Conservation (phyloP, 2,113 vertebrate species). For the Thalassoma bifasciatum region DNA sequence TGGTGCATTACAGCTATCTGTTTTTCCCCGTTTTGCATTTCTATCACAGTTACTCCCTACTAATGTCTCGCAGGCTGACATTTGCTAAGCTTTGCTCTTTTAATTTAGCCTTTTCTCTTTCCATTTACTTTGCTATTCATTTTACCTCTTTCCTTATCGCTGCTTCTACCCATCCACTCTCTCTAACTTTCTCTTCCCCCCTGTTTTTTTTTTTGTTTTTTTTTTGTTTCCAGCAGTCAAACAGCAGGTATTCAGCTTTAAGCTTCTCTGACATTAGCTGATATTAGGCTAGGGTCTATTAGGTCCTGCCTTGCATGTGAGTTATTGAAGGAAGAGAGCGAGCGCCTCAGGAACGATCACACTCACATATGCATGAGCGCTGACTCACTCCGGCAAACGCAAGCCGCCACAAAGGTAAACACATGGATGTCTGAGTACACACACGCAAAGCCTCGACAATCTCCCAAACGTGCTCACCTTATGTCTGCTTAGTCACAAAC, state of each 20-base stretch:
- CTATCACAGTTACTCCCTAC: slow-evolving; percentile 23
- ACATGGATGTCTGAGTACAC: slow-evolving; percentile 22
- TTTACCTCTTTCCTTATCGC: slow-evolving; percentile 47
- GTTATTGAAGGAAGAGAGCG: slow-evolving; percentile 56
- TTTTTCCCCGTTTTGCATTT: slow-evolving; percentile 42
- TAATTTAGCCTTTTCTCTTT: slow-evolving; percentile 48
- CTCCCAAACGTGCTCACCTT: slow-evolving; percentile 42
- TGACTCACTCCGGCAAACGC: slow-evolving; percentile 46
- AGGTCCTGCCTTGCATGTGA: slow-evolving; percentile 58
- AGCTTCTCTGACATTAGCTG: slow-evolving; percentile 72
- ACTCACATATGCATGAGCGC: slow-evolving; percentile 10
- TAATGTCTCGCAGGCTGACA: slow-evolving; percentile 16
- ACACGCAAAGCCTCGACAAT: slow-evolving; percentile 35
- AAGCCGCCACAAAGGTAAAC: slow-evolving; percentile 42
- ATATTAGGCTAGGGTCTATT: slow-evolving; percentile 68
- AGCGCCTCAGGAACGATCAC: slow-evolving; percentile 43
- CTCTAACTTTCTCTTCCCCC: neutral
- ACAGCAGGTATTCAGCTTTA: slow-evolving; percentile 68
- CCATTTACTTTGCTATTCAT: slow-evolving; percentile 58
- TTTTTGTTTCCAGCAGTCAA: slow-evolving; percentile 48
- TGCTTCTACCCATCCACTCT: slow-evolving; percentile 29
- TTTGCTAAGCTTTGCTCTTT: slow-evolving; percentile 50
- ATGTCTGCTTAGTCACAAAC: slow-evolving; percentile 32
- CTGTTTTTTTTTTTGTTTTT: no score
- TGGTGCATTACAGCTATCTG: slow-evolving; percentile 13